Evolutionary conservation across 2,888 invertebrate species (phyloP), one percentile per base, ranked within the genome.

Genomic region (Tiphia femorata): DNA sequence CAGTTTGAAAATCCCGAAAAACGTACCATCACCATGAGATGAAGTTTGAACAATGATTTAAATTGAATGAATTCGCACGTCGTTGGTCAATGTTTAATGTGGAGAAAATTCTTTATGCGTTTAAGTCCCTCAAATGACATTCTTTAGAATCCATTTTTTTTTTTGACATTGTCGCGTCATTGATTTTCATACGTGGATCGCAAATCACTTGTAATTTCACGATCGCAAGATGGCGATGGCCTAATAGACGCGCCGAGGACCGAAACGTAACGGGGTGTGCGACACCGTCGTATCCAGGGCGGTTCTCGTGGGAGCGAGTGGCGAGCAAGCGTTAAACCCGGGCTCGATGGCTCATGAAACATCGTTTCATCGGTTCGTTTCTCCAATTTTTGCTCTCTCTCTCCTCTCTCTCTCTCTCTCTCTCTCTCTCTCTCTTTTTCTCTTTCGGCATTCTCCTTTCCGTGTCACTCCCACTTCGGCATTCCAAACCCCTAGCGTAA

Each of bases 371-470:
- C 44, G 41, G 23, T 43, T 30, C 29, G 50, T 33, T 44, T 27
- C 23, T 17, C 33, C 12, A 30, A 33, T 48, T 43, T 50, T 55
- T 46, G n/a, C n/a, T n/a, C n/a, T n/a, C n/a, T n/a, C n/a, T n/a
- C n/a, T n/a, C n/a, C 33, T 33, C 33, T 33, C 14, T 12, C 33
- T 30, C 14, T 33, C 14, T 30, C n/a, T 30, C n/a, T 30, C n/a
- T 29, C 29, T 29, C 5, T 29, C 29, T 14, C 33, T 14, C 14
- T 1, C 1, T 10, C 33, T 8, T 16, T 5, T 8, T 3, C 7
- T 12, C 7, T 8, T 35, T 35, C 17, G 8, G 16, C 17, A 35
- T 42, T 42, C 12, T 12, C 27, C 27, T 12, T 12, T n/a, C n/a
- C n/a, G n/a, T n/a, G n/a, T n/a, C n/a, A n/a, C n/a, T n/a, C n/a